Evolutionary conservation across 2,113 vertebrate genomes (phyloP), one percentile per base, ranked within the genome.

Genomic region (Erythrolamprus reginae): DNA sequence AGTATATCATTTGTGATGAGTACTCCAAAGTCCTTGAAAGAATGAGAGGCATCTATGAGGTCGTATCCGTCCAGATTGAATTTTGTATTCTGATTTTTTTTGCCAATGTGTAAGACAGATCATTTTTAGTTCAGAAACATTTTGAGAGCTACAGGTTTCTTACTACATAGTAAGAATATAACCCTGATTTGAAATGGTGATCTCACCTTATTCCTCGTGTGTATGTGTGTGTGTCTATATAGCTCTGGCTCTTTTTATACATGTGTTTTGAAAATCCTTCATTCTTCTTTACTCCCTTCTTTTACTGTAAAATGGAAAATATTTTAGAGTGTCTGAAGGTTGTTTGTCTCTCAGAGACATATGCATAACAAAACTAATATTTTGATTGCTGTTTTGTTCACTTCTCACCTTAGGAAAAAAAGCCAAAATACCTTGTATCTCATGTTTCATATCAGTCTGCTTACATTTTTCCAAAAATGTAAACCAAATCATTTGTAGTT

Each of bases 401-500:
- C 19, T 86, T n/a, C 85, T 1, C 19, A 23, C 83, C 85, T 90
- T 87, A 42, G 52, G 19, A 8, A 92, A 92, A 88, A 90, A 53
- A 94, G 83, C 92, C 89, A 24, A 9, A 38, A 38, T 50, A 89
- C 90, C 89, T 87, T 65, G 82, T 94, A 91, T 88, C 90, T 86
- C 88, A 89, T 94, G 92, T 96, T 95, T 95, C 15, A 0, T 93
- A 70, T 94, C 91, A 83, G 19, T 15, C 26, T 38, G 83, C 82
- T 89, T 95, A 52, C 95, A 96, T 97, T 96, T 93, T 96, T 97
- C 96, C 96, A 90, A 94, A 51, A 3, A 56, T 56, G 23, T 96
- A 96, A 97, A 96, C 97, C 96, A 95, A 88, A 94, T 96, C 94
- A 90, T 94, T 96, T 96, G 96, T 95, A 90, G 93, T 96, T 92